Conservation (phyloP, 1,140 invertebrate genomes). For the Drosophila obscura region DNA sequence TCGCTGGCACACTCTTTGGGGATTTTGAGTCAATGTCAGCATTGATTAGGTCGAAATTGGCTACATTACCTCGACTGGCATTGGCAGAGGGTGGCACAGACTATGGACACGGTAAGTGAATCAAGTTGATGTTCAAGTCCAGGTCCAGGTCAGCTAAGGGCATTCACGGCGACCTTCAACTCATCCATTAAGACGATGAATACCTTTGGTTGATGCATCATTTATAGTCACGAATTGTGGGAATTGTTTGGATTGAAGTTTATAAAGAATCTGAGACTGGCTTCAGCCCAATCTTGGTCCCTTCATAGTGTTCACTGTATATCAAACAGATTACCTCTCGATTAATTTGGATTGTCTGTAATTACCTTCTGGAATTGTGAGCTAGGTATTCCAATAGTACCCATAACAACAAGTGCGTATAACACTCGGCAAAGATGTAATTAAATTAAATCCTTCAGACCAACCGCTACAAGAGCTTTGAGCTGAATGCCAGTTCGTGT, state of each 20-base stretch:
- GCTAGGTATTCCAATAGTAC: too few species aligned
- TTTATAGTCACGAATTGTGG: conserved; percentile 28
- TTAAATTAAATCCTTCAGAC: conserved; percentile 51
- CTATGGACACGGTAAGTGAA: neutral
- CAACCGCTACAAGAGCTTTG: conserved; percentile 41
- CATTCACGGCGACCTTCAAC: conserved; percentile 34
- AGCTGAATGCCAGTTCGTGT: conserved; percentile 55
- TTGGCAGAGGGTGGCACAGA: conserved; percentile 30
- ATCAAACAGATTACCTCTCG: too few species aligned
- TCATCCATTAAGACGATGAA: conserved; percentile 28
- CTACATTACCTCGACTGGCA: conserved; percentile 32
- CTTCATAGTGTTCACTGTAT: neutral
- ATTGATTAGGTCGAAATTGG: conserved; percentile 39
- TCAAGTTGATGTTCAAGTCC: neutral
- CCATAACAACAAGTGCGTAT: conserved; percentile 52
- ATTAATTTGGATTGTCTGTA: too few species aligned
- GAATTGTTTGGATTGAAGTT: conserved; percentile 11
- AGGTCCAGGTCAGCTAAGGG: conserved; percentile 37
- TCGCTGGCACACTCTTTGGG: neutral
- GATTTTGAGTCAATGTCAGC: conserved; percentile 50
- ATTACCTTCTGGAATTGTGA: too few species aligned
- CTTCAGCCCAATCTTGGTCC: conserved; percentile 17
- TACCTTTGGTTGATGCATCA: conserved; percentile 26
- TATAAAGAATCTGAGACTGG: conserved; percentile 22
- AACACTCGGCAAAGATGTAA: conserved; percentile 45